Evolutionary conservation across 2,797 vertebrate species (phyloP), one percentile per base, ranked within the genome.

Genomic region (Halcyon badia): DNA sequence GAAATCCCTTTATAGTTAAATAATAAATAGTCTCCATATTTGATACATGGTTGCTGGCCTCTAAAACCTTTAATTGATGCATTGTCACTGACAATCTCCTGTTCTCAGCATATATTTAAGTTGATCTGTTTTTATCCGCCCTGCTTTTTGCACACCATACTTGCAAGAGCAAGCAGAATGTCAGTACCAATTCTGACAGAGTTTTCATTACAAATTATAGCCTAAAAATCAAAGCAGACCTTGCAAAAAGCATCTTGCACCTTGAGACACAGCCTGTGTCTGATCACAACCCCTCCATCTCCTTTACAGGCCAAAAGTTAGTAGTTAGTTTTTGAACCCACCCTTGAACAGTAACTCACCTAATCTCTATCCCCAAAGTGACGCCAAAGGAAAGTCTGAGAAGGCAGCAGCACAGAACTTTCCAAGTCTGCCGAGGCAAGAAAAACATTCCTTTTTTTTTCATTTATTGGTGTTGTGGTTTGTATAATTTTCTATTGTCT

Each of bases 281-380:
- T 72, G 25, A n/a, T 88, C 58, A 70, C 46, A 89, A 56, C 65
- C 64, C 62, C 25, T 66, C 57, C 69, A 11, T 57, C 57, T 92
- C 69, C 42, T 51, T 41, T 60, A 48, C 73, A 93, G 87, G 39
- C 96, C 85, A 82, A 75, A 39, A 93, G 87, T 69, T 94, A 54
- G 68, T 66, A 73, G 54, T 79, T 80, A 44, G 21, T 94, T 89
- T 91, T 90, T 94, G 46, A 95, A 93, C 69, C 73, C 91, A 81
- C 91, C 83, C 92, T 80, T 83, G 87, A 97, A 79, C 85, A 96
- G 94, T 97, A 97, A 97, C 96, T 97, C 95, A 95, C 94, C 93
- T 95, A 51, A 97, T 96, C 95, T 97, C 96, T 98, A 39, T 97
- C 95, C 96, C 91, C 93, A 96, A 97, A 97, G 96, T 91, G 97